Base-by-base conservation (phyloP, 2,888 invertebrate genomes). In the Caenorhabditis imperialis region DNA sequence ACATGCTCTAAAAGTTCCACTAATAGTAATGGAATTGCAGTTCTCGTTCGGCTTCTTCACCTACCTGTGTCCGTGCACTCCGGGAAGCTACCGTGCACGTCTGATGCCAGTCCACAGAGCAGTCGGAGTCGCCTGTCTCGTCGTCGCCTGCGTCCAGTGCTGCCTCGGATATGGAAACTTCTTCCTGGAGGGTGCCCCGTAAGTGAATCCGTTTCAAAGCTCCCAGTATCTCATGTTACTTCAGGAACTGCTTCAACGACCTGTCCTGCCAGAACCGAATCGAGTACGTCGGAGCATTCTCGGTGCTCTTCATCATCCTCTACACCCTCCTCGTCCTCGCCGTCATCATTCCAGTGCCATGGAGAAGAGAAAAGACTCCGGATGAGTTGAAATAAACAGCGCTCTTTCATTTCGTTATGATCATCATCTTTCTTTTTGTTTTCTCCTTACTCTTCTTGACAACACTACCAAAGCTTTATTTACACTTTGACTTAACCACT, bases 311-410 rank as follows among this genome's bases (percentile, higher is more conserved):
- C 16, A 60, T 82, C 20, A 60, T 85, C 51, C 38, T 81, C 50
- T 85, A 85, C 58, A 62, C 75, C 18, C 55, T 82, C n/a, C 65
- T 77, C 14, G 75, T 85, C 22, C 47, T 80, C 16, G 70, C 76
- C 7, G 45, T 85, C 8, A 74, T 82, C 16, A 67, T 77, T 60
- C 82, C 82, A 20, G 25, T 65, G 8, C 61, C 75, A n/a, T 85
- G 85, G 85, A 74, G 73, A 63, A 71, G 85, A 37, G 38, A 63
- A 18, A 77, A 79, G 47, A 85, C 85, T 12, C 78, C 80, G 12
- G 84, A 85, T 65, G 85, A 85, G 65, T 50, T 77, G 44, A 70
- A 78, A 22, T 79, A 75, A 72, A 30, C 44, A 40, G 6, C 14
- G 44, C n/a, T 42, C 23, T 27, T 35, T 22, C 33, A 25, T 18